phyloP scores from a whole-genome alignment of 2,888 invertebrate genomes.

The Leptinotarsa rubiginosa region DNA sequence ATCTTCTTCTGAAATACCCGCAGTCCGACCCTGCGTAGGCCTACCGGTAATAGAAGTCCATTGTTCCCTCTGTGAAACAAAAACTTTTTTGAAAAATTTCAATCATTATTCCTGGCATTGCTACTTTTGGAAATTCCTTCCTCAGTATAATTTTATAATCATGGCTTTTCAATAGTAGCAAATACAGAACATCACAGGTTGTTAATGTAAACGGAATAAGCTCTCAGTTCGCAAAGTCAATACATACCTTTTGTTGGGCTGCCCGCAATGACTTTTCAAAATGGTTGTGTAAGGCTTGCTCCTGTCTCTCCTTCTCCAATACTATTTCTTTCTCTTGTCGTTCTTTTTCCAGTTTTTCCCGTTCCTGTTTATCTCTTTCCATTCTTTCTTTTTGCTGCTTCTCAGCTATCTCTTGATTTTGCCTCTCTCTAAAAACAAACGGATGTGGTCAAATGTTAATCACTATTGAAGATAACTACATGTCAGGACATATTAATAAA shows the following conservation, averaged over 20 bases:
- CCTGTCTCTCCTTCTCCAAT: constrained; percentile 72
- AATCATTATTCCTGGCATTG: too few relatives aligned
- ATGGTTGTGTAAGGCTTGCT: constrained; percentile 85
- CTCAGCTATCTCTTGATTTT: constrained; percentile 74
- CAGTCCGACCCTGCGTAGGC: constrained; percentile 67
- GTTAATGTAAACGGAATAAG: too few relatives aligned
- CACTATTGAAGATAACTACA: too few relatives aligned
- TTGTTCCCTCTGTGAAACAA: constrained; percentile 64
- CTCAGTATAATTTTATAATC: constrained; percentile 41
- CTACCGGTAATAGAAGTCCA: constrained; percentile 71
- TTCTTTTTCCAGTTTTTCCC: constrained; percentile 60
- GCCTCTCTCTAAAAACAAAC: constrained; percentile 60
- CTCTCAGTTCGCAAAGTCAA: too few relatives aligned
- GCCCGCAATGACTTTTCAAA: constrained; percentile 89
- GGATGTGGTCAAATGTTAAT: too few relatives aligned
- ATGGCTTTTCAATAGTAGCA: constrained; percentile 46
- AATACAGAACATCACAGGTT: constrained; percentile 42
- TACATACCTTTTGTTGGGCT: constrained; percentile 79
- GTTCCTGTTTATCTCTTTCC: constrained; percentile 61
- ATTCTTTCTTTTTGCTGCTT: constrained; percentile 71
- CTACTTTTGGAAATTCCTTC: background rate
- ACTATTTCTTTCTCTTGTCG: constrained; percentile 64
- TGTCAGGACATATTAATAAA: too few relatives aligned
- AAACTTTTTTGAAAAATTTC: background rate
- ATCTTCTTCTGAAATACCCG: constrained; percentile 61